Evolutionary conservation across 2,113 vertebrate species (phyloP).

Genomic region (Nymphicus hollandicus): DNA sequence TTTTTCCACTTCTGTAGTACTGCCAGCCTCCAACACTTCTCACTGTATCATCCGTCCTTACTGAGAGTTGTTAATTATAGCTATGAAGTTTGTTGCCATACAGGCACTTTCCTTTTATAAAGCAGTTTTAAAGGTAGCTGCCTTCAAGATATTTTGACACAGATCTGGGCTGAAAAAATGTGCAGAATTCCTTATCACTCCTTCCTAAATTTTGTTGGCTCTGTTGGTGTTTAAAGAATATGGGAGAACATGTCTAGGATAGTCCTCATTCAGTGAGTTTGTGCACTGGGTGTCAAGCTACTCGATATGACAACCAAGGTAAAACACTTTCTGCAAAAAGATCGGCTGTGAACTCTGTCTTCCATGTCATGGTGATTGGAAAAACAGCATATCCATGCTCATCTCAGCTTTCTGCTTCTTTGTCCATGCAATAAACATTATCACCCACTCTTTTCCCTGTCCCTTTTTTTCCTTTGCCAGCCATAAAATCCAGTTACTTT

Average conservation of each 20-base stretch:
- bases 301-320: not conserved
- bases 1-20: slow-evolving; percentile 58
- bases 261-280: not conserved
- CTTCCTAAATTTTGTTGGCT: not conserved
- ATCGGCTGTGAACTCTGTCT: not conserved
- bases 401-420: not conserved
- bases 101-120: slow-evolving; percentile 38
- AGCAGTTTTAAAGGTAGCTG: slow-evolving; percentile 37
- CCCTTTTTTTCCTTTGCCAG: not conserved
- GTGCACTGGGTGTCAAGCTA: not conserved
- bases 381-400: not conserved
- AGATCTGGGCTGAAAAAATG: not conserved
- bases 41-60: not conserved
- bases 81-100: not conserved
- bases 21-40: slow-evolving; percentile 35
- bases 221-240: not conserved
- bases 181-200: not conserved
- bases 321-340: not conserved
- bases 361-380: not conserved
- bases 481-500: not conserved
- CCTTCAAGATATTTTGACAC: slow-evolving; percentile 24
- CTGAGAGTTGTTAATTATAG: slow-evolving; percentile 56
- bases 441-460: not conserved
- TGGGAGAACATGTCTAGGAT: not conserved
- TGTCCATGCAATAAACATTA: not conserved